Base-by-base conservation (phyloP, 2,113 vertebrate species). In the Rhadina sibilatrix region DNA sequence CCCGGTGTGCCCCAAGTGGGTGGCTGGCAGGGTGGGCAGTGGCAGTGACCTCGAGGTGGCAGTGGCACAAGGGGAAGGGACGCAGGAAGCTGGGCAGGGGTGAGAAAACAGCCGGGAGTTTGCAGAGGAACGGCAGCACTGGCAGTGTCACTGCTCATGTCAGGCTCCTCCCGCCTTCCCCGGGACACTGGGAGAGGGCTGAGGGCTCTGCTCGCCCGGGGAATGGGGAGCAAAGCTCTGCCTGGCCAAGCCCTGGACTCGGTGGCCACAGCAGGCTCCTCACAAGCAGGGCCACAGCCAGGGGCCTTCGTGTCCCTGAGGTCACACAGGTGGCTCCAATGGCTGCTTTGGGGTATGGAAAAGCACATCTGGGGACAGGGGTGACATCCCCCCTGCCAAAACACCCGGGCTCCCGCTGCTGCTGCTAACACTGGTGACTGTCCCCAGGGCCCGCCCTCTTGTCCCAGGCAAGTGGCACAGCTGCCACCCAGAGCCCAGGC, bases 401-500 rank as follows among this genome's bases (percentile, higher is more conserved):
- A 14, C 20, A 52, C 17, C 9, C 69, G 5, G 25, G 60, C 27
- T 79, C 17, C 28, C 0, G 0, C 11, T 33, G 69, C 37, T 4
- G 2, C 33, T 24, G 63, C 12, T 59, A 23, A 69, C 31, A 6
- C 22, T 0, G 0, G 24, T 37, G 27, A 23, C 23, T 1, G 4
- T 42, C 33, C 52, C 42, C 71, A 76, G 30, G 12, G 30, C 10
- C 8, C 8, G 37, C 10, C 5, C 15, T 46, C 0, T 1, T 23
- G 37, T 31, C 14, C 22, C 71, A 66, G n/a, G 8, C 9, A 46
- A 49, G 17, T 1, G 5, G 20, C 80, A 47, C 31, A 3, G 66
- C 52, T 84, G 44, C 25, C 69, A 37, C 33, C 35, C 1, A 0
- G 35, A 23, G 8, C 35, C 25, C 0, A 0, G n/a, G 31, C 23